Base-by-base conservation (phyloP, 1,140 invertebrate species). In the Heliconius nattereri region DNA sequence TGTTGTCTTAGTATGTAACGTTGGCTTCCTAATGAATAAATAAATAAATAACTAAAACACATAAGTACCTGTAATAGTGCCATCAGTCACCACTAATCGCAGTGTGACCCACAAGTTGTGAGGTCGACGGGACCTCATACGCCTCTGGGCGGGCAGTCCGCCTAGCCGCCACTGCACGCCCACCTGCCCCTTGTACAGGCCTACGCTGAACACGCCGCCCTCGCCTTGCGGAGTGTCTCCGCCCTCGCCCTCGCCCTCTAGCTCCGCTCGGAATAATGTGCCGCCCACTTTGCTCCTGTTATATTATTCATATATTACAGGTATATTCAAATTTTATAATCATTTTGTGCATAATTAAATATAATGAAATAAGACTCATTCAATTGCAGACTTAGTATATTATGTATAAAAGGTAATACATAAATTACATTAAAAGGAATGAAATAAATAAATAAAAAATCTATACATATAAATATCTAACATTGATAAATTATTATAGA, bases 231-330 rank as follows among this genome's bases (percentile, higher is more conserved):
- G 32, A 32, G 32, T 32, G 32, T 32, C 32, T 32, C 9, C 78
- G 71, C 70, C 9, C 86, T 70, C 76, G 19, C 60, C 60, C 20
- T 29, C 81, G 35, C 75, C 5, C 90, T 66, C 60, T 2, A 66
- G 7, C 26, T 95, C 94, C 11, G 95, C 94, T 72, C 96, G 95
- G 76, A 98, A 92, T 16, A 97, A 83, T 20, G 96, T 97, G 76
- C 97, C 97, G 60, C 97, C 97, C 7, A 95, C 96, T 37, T 96
- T 96, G 7, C 97, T 97, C 86, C 97, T 95, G 85, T 96, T 60
- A 45, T 45, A 45, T 45, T 23, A 60, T 9, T 23, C 26, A 60
- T 3, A 60, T 26, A 20, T 60, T 45, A 5, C 16, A 45, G 16
- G 40, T 45, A 45, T 45, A 45, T 45, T 11, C 0, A 16, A 45